A percentile compares a stretch with the other conserved stretches of the same genome.
Evolutionary conservation across 2,888 invertebrate species (phyloP).

Genomic region (Temnothorax ravouxi): DNA sequence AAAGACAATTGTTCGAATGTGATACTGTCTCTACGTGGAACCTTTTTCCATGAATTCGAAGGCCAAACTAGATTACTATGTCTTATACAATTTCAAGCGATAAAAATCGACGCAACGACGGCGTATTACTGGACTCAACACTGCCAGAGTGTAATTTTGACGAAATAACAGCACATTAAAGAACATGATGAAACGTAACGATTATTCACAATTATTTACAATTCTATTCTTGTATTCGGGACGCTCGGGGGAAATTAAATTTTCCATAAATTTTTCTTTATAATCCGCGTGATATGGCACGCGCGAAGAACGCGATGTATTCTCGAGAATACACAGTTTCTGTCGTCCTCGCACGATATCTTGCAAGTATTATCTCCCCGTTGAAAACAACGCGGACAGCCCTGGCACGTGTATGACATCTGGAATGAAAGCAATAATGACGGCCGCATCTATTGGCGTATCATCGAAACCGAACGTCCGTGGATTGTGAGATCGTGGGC

Average conservation of each 20-base stretch:
- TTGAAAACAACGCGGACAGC: constrained; percentile 30
- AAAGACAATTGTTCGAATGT: neutral
- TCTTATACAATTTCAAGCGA: neutral
- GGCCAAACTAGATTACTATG: neutral
- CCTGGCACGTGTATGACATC: constrained; percentile 4
- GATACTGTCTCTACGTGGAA: neutral
- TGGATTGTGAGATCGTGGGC: constrained; percentile 9
- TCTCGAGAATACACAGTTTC: neutral
- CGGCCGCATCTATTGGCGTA: constrained; percentile 21
- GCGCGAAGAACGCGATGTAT: constrained; percentile 17
- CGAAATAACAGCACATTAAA: constrained; percentile 1
- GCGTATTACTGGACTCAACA: neutral
- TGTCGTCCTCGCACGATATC: constrained; percentile 2
- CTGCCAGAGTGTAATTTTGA: neutral
- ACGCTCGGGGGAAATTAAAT: neutral
- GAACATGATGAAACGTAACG: constrained; percentile 15
- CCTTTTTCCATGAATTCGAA: neutral
- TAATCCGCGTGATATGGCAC: neutral
- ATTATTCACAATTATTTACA: constrained; percentile 10
- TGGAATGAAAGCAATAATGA: constrained; percentile 35
- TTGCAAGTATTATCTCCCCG: constrained; percentile 21
- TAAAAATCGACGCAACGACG: neutral
- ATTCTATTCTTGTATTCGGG: neutral
- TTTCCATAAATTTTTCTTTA: constrained; percentile 7
- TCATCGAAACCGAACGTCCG: constrained; percentile 12